phyloP scores from a whole-genome alignment of 2,113 vertebrate species.

The Sinocyclocheilus grahami region DNA sequence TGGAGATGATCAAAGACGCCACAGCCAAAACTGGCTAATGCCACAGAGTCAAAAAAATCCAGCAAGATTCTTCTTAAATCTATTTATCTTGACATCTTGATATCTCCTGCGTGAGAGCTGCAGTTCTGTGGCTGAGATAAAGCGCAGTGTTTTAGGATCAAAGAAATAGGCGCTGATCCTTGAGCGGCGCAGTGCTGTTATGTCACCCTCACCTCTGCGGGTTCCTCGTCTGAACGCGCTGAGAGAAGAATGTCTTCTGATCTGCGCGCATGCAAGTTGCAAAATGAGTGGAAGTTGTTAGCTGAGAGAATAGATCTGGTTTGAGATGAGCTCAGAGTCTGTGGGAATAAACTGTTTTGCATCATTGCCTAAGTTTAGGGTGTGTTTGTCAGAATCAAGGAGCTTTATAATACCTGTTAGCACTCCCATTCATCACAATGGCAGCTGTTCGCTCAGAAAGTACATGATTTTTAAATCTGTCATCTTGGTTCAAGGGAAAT shows the following conservation, averaged over 20 bases:
- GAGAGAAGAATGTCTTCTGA: slow-evolving; percentile 40
- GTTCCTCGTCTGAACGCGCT: slow-evolving; percentile 60
- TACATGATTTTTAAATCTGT: neutral
- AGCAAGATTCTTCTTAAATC: slow-evolving; percentile 69
- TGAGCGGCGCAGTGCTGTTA: slow-evolving; percentile 61
- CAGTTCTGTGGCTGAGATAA: slow-evolving; percentile 66
- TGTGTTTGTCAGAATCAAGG: neutral
- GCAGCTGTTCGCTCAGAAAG: neutral
- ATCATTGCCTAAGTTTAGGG: neutral
- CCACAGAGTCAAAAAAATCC: slow-evolving; percentile 61
- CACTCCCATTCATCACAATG: neutral
- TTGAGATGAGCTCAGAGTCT: slow-evolving; percentile 7
- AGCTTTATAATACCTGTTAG: neutral
- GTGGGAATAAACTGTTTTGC: neutral
- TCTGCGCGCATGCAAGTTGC: neutral
- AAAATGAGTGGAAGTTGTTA: slow-evolving; percentile 14
- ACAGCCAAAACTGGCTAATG: slow-evolving; percentile 62
- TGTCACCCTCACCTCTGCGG: slow-evolving; percentile 63
- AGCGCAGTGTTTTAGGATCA: slow-evolving; percentile 73
- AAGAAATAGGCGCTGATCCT: slow-evolving; percentile 65
- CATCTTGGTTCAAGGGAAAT: neutral
- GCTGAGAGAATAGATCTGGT: neutral
- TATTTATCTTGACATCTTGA: slow-evolving; percentile 78
- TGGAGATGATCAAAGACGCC: slow-evolving; percentile 70
- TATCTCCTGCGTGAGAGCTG: slow-evolving; percentile 64